Evolutionary conservation across 2,888 invertebrate genomes (phyloP).

Genomic region (Agriopis leucophaearia): DNA sequence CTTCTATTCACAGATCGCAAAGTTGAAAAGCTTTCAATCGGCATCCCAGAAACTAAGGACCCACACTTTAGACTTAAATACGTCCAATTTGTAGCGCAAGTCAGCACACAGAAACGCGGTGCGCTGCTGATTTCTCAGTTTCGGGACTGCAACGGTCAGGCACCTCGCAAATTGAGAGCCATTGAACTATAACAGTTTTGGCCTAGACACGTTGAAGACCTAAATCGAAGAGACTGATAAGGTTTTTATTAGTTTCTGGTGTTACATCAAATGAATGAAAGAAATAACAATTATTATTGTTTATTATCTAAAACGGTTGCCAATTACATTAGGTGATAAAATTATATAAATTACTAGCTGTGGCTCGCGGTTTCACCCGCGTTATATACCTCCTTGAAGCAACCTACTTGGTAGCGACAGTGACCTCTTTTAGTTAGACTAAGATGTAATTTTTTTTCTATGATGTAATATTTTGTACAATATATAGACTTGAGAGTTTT

Average conservation of each 20-base stretch:
- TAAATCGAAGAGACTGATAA: neutral
- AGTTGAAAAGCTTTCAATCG: conserved; percentile 18
- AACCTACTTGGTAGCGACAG: too few relatives aligned
- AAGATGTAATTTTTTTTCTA: too few relatives aligned
- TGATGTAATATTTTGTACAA: too few relatives aligned
- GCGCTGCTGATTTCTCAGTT: conserved; percentile 20
- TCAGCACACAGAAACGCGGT: conserved; percentile 19
- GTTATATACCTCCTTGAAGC: too few relatives aligned
- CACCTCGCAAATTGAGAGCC: conserved; percentile 15
- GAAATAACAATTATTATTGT: too few relatives aligned
- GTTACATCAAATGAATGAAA: neutral
- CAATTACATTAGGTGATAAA: too few relatives aligned
- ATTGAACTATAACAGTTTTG: neutral
- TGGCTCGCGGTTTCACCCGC: too few relatives aligned
- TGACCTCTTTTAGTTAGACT: too few relatives aligned
- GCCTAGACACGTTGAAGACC: neutral
- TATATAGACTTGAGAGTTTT: too few relatives aligned
- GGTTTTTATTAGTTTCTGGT: neutral
- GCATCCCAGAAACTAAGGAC: conserved; percentile 15
- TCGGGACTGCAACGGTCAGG: conserved; percentile 5
- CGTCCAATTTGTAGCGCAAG: conserved; percentile 32
- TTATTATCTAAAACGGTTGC: too few relatives aligned
- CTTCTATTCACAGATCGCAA: conserved; percentile 22
- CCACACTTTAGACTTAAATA: conserved; percentile 34
- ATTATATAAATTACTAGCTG: too few relatives aligned